phyloP scores from a whole-genome alignment of 2,797 vertebrate species.

The Onychomys arenicola region DNA sequence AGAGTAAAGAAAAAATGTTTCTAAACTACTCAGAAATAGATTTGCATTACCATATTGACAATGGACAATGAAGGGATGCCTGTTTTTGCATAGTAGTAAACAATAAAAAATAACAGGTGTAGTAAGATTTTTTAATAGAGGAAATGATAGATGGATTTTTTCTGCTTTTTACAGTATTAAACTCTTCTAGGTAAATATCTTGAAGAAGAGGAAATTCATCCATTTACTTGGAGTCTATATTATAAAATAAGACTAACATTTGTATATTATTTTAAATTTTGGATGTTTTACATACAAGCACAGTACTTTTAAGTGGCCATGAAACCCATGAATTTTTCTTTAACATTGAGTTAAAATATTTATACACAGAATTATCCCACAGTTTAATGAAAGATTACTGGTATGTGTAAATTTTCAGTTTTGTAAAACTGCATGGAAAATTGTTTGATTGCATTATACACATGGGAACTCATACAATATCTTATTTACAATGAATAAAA shows the following conservation, averaged over 20 bases:
- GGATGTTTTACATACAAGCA: neutral
- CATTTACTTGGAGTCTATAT: neutral
- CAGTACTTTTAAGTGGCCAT: constrained; percentile 1
- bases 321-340: constrained; percentile 60
- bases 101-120: neutral
- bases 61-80: neutral
- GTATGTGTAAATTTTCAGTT: constrained; percentile 84
- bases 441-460: constrained; percentile 79
- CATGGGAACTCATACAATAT: constrained; percentile 82
- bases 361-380: neutral
- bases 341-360: constrained; percentile 60
- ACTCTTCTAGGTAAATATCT: constrained; percentile 15
- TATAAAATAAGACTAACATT: constrained; percentile 24
- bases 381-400: constrained; percentile 64
- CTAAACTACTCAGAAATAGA: neutral
- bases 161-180: neutral
- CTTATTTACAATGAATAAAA: constrained; percentile 85
- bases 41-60: neutral
- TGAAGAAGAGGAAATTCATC: constrained; percentile 35
- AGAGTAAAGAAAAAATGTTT: neutral
- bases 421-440: constrained; percentile 81
- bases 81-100: neutral
- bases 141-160: neutral
- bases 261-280: neutral
- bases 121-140: neutral